phyloP scores from a whole-genome alignment of 53 echinoderm and acorn worm genomes.

The Echinarachnius parma region DNA sequence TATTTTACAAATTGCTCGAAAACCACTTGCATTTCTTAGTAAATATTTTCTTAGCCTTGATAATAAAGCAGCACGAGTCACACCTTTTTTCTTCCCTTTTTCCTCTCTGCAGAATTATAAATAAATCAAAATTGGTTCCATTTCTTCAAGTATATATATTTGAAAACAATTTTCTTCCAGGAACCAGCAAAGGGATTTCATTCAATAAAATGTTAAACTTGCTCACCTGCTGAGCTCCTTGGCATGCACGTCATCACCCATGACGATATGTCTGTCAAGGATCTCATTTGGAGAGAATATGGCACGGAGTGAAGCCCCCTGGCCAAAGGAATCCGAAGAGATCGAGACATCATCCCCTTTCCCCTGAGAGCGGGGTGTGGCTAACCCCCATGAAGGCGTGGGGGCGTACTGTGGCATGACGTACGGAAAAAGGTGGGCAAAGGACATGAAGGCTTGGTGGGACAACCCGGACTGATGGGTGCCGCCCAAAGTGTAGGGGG shows the following conservation, averaged over 20 bases:
- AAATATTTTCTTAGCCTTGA: too few species aligned
- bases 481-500: slow-evolving; percentile 24
- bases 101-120: too few species aligned
- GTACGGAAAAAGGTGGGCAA: slow-evolving; percentile 24
- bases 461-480: too few species aligned
- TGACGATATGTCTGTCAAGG: slow-evolving; percentile 83
- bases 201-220: too few species aligned
- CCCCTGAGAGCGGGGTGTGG: slow-evolving; percentile 29
- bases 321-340: background rate
- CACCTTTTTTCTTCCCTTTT: too few species aligned
- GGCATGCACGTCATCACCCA: slow-evolving; percentile 67
- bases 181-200: too few species aligned
- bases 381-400: slow-evolving; percentile 2
- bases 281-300: slow-evolving; percentile 73
- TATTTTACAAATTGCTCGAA: too few species aligned
- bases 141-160: too few species aligned
- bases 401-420: slow-evolving; percentile 38
- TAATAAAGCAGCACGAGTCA: too few species aligned
- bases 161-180: too few species aligned
- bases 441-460: slow-evolving; percentile 20
- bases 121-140: too few species aligned
- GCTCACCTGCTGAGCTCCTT: slow-evolving; percentile 82
- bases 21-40: too few species aligned
- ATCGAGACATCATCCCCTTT: slow-evolving; percentile 6
- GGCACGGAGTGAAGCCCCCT: slow-evolving; percentile 17